Evolutionary conservation across 2,113 vertebrate species (phyloP).

Genomic region (Epinephelus cyanopodus): DNA sequence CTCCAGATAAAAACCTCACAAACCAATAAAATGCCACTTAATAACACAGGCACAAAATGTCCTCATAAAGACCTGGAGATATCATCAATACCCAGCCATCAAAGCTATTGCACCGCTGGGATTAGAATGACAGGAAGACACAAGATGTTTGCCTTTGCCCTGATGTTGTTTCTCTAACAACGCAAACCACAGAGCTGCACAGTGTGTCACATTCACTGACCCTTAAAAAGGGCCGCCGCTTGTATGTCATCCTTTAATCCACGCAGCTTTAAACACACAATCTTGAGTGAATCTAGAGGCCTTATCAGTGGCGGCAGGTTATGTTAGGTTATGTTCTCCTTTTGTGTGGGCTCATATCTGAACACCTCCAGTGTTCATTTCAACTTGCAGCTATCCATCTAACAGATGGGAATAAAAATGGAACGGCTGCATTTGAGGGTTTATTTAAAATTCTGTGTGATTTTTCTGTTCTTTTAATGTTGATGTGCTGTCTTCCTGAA

Average conservation of each 20-base stretch:
- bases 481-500: slow-evolving; percentile 17
- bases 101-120: slow-evolving; percentile 49
- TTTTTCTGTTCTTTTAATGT: slow-evolving; percentile 52
- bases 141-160: slow-evolving; percentile 18
- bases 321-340: slow-evolving; percentile 24
- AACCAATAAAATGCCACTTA: slow-evolving; percentile 66
- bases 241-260: slow-evolving; percentile 46
- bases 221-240: slow-evolving; percentile 35
- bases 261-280: slow-evolving; percentile 32
- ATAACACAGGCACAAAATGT: slow-evolving; percentile 52
- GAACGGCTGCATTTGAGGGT: slow-evolving; percentile 24
- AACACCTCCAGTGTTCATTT: slow-evolving; percentile 25
- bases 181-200: slow-evolving; percentile 24
- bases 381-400: slow-evolving; percentile 15
- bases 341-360: slow-evolving; percentile 25
- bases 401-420: slow-evolving; percentile 21
- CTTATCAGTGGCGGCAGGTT: slow-evolving; percentile 45
- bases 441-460: slow-evolving; percentile 58
- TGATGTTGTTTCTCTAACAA: slow-evolving; percentile 31
- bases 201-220: slow-evolving; percentile 35
- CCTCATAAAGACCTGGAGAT: slow-evolving; percentile 53
- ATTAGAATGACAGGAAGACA: slow-evolving; percentile 42
- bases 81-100: slow-evolving; percentile 53
- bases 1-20: slow-evolving; percentile 31
- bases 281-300: slow-evolving; percentile 32